A percentile compares a stretch with the other conserved stretches of the same genome.
phyloP scores from a whole-genome alignment of 2,888 invertebrate genomes.

The Dimorphilus gyrociliatus region DNA sequence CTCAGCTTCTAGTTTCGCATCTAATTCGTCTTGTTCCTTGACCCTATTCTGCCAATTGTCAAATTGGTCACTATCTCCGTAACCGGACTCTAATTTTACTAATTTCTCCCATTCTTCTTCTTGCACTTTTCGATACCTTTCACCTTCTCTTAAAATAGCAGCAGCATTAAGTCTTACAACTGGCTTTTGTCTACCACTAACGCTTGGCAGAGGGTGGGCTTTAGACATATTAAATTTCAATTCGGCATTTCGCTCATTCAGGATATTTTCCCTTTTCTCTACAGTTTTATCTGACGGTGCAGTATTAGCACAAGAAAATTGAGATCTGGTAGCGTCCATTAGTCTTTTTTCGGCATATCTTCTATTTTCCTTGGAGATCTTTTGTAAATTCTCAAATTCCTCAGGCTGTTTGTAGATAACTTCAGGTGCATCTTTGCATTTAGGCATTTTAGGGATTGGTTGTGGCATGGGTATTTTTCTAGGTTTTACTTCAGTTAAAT shows the following conservation, averaged over 20 bases:
- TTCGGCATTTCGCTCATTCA: conserved; percentile 20
- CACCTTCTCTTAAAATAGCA: conserved; percentile 32
- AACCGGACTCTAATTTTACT: conserved; percentile 28
- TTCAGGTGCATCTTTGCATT: not conserved
- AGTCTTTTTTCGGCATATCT: too few relatives aligned
- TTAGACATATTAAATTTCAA: conserved; percentile 26
- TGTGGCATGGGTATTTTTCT: conserved; percentile 31
- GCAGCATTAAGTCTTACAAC: conserved; percentile 35
- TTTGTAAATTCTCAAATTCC: too few relatives aligned
- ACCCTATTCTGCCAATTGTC: conserved; percentile 32
- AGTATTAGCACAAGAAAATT: conserved; percentile 32
- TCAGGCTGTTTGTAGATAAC: not conserved
- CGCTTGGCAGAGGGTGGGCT: conserved; percentile 23
- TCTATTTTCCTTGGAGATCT: too few relatives aligned
- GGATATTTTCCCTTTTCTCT: conserved; percentile 20
- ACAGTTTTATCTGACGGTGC: conserved; percentile 30
- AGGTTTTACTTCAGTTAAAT: conserved; percentile 28
- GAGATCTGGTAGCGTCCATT: conserved; percentile 26
- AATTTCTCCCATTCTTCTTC: conserved; percentile 24
- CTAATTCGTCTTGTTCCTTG: conserved; percentile 25
- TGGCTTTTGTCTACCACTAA: too few relatives aligned
- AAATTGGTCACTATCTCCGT: conserved; percentile 25
- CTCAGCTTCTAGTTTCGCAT: conserved; percentile 28
- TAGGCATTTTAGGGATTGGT: conserved; percentile 16
- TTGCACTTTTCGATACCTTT: conserved; percentile 28